Evolutionary conservation across 1,140 invertebrate genomes (phyloP).

Genomic region (Leptoteleia sp.): DNA sequence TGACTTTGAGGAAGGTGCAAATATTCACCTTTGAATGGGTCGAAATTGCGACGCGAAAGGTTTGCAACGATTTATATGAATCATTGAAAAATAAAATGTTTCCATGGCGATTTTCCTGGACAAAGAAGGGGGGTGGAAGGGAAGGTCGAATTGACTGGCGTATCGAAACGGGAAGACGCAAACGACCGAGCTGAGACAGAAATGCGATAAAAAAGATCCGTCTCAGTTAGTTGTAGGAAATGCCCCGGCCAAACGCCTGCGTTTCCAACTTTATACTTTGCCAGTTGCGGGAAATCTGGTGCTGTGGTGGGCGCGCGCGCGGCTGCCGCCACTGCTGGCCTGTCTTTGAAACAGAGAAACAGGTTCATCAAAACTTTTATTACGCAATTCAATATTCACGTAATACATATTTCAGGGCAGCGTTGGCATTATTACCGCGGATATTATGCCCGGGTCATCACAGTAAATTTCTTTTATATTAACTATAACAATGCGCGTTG

Average conservation of each 20-base stretch:
- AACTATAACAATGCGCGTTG: constrained; percentile 34
- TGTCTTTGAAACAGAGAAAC: constrained; percentile 32
- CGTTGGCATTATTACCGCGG: constrained; percentile 15
- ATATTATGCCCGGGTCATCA: constrained; percentile 23
- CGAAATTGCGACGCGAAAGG: too few relatives aligned
- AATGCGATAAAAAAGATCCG: constrained; percentile 4
- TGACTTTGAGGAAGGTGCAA: too few relatives aligned
- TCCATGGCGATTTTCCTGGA: too few relatives aligned
- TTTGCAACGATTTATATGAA: too few relatives aligned
- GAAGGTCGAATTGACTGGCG: too few relatives aligned
- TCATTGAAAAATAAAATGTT: too few relatives aligned
- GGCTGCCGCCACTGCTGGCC: background rate
- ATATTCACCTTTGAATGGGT: too few relatives aligned
- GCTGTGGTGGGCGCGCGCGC: too few relatives aligned
- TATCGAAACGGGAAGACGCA: too few relatives aligned
- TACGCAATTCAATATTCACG: constrained; percentile 53
- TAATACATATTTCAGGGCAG: constrained; percentile 37
- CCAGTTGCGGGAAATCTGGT: constrained; percentile 32
- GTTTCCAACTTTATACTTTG: constrained; percentile 39
- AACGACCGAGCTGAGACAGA: too few relatives aligned
- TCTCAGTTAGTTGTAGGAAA: constrained; percentile 22
- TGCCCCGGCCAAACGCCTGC: constrained; percentile 23
- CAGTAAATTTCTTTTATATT: constrained; percentile 39
- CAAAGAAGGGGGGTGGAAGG: background rate
- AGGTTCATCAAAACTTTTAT: constrained; percentile 49